A percentile compares a stretch with the other conserved stretches of the same genome.
Evolutionary conservation across 2,888 invertebrate genomes (phyloP).

Genomic region (Acanthosepion esculentum): DNA sequence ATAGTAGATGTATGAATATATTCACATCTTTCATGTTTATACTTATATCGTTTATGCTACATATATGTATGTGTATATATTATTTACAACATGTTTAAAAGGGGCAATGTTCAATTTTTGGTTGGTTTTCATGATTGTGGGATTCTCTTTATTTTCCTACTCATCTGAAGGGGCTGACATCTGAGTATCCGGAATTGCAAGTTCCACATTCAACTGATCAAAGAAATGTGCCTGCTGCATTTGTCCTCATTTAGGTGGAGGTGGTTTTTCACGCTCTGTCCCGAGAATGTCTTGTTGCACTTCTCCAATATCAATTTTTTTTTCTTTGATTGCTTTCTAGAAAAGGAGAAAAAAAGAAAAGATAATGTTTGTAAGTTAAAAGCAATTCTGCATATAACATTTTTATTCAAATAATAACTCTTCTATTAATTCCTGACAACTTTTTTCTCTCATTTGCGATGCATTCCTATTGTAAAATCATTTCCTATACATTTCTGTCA

Average conservation of each 20-base stretch:
- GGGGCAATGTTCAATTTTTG: not conserved
- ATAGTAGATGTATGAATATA: not conserved
- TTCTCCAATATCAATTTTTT: slow-evolving; percentile 71
- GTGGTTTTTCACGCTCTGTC: slow-evolving; percentile 56
- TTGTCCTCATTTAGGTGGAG: not conserved
- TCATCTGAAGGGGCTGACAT: not conserved
- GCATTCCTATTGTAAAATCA: no score
- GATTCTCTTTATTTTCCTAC: not conserved
- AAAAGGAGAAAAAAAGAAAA: slow-evolving; percentile 52
- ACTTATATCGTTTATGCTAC: not conserved
- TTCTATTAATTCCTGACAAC: no score
- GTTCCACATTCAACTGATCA: not conserved
- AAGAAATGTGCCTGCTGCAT: not conserved
- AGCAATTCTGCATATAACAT: no score
- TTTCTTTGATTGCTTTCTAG: slow-evolving; percentile 72
- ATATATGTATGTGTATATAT: not conserved
- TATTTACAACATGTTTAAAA: not conserved
- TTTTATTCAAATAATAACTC: no score
- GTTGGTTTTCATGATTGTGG: not conserved
- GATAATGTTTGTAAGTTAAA: not conserved
- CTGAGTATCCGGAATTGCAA: not conserved
- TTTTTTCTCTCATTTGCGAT: no score
- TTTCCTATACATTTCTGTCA: no score
- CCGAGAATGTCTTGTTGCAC: slow-evolving; percentile 68
- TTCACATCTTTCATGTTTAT: not conserved